A percentile compares a stretch with the other conserved stretches of the same genome.
phyloP scores from a whole-genome alignment of 2,888 invertebrate genomes.

The Saturnia pavonia region DNA sequence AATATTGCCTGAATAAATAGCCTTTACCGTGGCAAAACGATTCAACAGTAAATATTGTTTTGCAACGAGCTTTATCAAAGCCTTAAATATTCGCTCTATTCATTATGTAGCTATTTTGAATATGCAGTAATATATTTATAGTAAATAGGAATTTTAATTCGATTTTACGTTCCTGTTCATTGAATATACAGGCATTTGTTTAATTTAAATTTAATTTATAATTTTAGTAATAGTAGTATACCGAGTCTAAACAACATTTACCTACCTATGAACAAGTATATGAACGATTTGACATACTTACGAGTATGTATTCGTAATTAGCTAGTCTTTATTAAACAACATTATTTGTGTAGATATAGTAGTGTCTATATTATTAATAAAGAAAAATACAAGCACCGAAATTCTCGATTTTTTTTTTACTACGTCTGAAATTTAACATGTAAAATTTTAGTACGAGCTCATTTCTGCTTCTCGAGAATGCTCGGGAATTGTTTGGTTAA shows the following conservation, averaged over 20 bases:
- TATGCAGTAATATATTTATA: not conserved
- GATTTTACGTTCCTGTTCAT: not conserved
- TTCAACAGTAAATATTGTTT: slow-evolving; percentile 67
- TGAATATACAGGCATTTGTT: not conserved
- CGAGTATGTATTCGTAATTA: not conserved
- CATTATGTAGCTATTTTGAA: slow-evolving; percentile 24
- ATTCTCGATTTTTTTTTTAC: not conserved
- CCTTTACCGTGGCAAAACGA: slow-evolving; percentile 55
- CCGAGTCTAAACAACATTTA: not conserved
- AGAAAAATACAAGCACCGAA: not conserved
- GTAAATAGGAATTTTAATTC: not conserved
- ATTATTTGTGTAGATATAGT: not conserved
- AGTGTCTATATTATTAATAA: not conserved
- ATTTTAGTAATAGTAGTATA: not conserved
- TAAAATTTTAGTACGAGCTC: slow-evolving; percentile 29
- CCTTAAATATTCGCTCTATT: slow-evolving; percentile 63
- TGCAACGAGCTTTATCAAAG: slow-evolving; percentile 66
- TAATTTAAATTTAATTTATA: not conserved
- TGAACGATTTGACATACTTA: not conserved
- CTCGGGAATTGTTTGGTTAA: slow-evolving; percentile 54
- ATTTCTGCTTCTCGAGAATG: slow-evolving; percentile 45
- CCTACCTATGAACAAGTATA: not conserved
- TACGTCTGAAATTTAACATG: not conserved
- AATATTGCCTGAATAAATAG: slow-evolving; percentile 62
- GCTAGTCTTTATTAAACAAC: not conserved